These are phyloP conservation scores for Sebastes wilsoni DNA, from an alignment of 2,797 vertebrate genomes.

Conservation along the genomic window DNA sequence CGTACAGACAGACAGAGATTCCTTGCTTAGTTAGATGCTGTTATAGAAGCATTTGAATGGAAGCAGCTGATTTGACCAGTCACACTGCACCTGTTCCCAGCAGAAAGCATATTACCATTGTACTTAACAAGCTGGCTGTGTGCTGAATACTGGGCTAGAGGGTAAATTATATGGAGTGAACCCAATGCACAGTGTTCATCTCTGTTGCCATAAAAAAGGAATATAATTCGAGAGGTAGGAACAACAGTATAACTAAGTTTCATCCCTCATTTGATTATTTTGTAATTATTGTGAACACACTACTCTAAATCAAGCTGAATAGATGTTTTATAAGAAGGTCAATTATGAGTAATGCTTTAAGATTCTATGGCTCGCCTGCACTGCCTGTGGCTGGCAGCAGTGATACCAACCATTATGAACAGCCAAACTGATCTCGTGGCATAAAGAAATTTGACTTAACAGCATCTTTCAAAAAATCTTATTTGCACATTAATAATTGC, in stretches of 20 bases:
- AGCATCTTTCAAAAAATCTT: constrained; percentile 40
- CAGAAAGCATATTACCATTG: not conserved
- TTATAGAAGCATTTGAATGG: not conserved
- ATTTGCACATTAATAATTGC: constrained; percentile 66
- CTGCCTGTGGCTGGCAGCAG: not conserved
- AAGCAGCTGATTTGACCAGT: constrained; percentile 30
- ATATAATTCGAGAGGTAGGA: not conserved
- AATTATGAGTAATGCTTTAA: constrained; percentile 16
- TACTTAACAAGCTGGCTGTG: constrained; percentile 27
- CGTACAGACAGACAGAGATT: not conserved
- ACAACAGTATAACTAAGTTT: constrained; percentile 4
- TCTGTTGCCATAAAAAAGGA: not conserved
- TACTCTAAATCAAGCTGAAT: constrained; percentile 17
- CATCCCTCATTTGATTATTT: constrained; percentile 10
- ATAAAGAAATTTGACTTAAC: constrained; percentile 24
- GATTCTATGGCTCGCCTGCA: not conserved
- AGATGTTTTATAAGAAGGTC: constrained; percentile 12
- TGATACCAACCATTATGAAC: constrained; percentile 3
- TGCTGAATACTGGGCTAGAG: not conserved
- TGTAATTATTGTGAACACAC: constrained; percentile 11
- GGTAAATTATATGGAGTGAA: not conserved
- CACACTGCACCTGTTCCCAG: constrained; percentile 34
- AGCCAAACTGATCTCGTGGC: constrained; percentile 19
- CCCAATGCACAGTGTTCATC: constrained; percentile 3
- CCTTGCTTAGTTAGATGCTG: not conserved